phyloP scores from a whole-genome alignment of 2,113 vertebrate species.

The Pollimyrus isidori region DNA sequence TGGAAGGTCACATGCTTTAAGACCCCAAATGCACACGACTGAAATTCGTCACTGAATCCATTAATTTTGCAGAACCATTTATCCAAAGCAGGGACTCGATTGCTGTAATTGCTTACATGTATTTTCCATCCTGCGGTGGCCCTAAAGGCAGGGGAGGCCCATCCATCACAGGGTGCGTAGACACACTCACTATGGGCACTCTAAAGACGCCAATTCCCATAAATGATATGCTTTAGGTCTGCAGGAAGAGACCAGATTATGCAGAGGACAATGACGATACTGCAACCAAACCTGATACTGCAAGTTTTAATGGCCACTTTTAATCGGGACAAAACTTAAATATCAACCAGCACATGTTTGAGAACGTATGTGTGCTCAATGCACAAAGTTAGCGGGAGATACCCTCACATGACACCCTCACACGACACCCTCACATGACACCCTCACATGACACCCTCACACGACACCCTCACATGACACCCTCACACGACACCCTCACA shows the following conservation, averaged over 20 bases:
- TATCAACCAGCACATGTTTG: background rate
- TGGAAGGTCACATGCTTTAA: background rate
- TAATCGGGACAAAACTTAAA: background rate
- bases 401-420: too few relatives aligned
- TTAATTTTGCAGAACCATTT: background rate
- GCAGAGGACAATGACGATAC: background rate
- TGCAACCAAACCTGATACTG: background rate
- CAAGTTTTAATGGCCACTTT: background rate
- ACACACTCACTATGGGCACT: background rate
- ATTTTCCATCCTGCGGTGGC: background rate
- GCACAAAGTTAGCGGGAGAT: conserved; percentile 30
- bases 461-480: too few relatives aligned
- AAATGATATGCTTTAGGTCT: background rate
- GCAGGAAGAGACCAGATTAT: background rate
- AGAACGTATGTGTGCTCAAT: background rate
- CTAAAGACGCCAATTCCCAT: background rate
- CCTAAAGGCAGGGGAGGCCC: background rate
- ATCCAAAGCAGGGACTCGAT: background rate
- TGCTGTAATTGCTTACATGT: background rate
- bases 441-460: too few relatives aligned
- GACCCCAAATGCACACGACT: background rate
- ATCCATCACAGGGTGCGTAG: background rate
- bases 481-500: background rate
- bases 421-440: too few relatives aligned
- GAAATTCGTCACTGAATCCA: background rate